phyloP scores from a whole-genome alignment of 1,140 invertebrate species.

The Meteorus sp. region DNA sequence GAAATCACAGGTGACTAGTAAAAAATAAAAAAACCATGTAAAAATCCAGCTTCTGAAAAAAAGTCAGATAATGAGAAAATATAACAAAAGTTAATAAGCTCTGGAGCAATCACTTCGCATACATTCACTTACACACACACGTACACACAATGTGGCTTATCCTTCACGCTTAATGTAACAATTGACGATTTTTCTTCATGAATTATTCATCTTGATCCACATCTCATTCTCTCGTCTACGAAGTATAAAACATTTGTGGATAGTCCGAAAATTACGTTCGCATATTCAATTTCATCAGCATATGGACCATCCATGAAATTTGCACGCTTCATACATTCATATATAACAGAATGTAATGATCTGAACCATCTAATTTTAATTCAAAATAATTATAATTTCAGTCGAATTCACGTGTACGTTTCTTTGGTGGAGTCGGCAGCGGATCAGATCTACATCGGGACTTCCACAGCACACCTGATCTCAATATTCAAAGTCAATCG shows the following conservation, averaged over 20 bases:
- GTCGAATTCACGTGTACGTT: constrained; percentile 59
- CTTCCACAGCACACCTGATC: constrained; percentile 87
- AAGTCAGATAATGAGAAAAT: constrained; percentile 9
- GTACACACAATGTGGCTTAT: constrained; percentile 26
- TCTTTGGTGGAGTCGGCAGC: constrained; percentile 60
- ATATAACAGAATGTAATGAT: not conserved
- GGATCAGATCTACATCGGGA: constrained; percentile 73
- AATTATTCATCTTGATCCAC: too few relatives aligned
- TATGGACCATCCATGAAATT: not conserved
- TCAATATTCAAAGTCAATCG: constrained; percentile 61
- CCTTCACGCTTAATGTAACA: constrained; percentile 26
- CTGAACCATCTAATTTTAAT: not conserved
- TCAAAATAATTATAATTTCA: constrained; percentile 38
- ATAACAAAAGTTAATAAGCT: not conserved
- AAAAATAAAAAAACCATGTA: too few relatives aligned
- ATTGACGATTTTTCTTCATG: too few relatives aligned
- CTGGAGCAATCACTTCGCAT: too few relatives aligned
- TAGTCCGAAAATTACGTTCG: too few relatives aligned
- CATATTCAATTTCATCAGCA: not conserved
- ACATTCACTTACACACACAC: too few relatives aligned
- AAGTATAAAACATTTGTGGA: too few relatives aligned
- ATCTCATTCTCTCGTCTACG: too few relatives aligned
- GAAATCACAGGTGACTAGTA: constrained; percentile 31
- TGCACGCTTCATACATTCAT: constrained; percentile 13
- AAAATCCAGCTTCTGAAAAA: constrained; percentile 15